Conservation (phyloP, 2,113 vertebrate species). For the Pyrgilauda ruficollis region DNA sequence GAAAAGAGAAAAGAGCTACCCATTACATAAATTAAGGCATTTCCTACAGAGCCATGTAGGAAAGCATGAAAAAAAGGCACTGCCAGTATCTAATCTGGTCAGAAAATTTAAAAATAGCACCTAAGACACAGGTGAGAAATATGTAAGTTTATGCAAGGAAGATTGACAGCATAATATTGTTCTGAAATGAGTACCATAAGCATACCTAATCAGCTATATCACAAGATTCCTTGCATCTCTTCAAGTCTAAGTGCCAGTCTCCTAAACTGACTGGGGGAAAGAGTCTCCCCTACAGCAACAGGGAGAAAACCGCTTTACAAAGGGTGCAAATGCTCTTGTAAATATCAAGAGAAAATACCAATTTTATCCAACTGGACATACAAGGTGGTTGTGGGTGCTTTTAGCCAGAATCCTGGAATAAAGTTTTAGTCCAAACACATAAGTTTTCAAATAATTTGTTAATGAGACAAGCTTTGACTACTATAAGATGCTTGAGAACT, state of each 20-base stretch:
- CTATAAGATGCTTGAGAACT: background rate
- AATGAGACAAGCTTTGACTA: background rate
- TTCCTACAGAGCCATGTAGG: background rate
- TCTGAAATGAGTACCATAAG: background rate
- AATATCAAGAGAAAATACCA: background rate
- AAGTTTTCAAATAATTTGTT: background rate
- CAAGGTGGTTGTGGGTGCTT: background rate
- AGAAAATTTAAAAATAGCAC: background rate
- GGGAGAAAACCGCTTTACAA: background rate
- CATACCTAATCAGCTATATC: background rate
- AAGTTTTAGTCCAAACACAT: background rate
- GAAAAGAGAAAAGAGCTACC: background rate
- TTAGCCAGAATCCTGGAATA: background rate
- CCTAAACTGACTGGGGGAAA: background rate
- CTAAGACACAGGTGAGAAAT: background rate
- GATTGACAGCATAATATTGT: background rate
- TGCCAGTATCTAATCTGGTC: background rate
- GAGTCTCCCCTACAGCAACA: fast-evolving
- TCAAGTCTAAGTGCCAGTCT: background rate
- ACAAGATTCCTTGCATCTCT: background rate
- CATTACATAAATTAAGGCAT: background rate
- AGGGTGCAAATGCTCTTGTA: background rate
- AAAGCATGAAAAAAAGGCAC: background rate
- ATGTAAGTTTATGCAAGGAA: background rate
- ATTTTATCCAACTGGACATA: background rate